Percentiles rank a stretch among this genome's conserved stretches.
These are phyloP conservation scores for Chelonia mydas DNA, from an alignment of 2,797 vertebrate species.

Conservation along the genomic window DNA sequence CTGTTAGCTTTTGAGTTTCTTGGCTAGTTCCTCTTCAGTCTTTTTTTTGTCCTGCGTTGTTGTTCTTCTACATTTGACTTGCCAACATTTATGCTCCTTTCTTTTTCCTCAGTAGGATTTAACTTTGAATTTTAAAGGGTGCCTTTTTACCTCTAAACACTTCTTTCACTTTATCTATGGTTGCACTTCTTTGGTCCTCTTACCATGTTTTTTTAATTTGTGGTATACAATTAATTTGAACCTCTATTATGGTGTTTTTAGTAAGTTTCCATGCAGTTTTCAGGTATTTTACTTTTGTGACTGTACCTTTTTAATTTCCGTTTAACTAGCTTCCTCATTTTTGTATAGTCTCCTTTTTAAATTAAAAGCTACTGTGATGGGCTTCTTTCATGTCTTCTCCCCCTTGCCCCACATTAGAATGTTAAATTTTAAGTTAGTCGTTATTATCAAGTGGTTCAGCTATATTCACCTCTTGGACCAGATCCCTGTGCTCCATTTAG, in stretches of 20 bases:
- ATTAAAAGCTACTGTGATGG: neutral
- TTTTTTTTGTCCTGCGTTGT: too few relatives aligned
- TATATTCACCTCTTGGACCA: neutral
- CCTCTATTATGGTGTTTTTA: neutral
- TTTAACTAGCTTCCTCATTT: neutral
- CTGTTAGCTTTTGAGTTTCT: too few relatives aligned
- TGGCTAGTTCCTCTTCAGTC: too few relatives aligned
- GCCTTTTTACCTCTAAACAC: too few relatives aligned
- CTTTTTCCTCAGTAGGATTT: too few relatives aligned
- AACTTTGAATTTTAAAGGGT: too few relatives aligned
- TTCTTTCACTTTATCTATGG: neutral
- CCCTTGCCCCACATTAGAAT: rapidly evolving
- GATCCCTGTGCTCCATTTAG: neutral
- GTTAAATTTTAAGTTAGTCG: neutral
- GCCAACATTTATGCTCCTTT: too few relatives aligned
- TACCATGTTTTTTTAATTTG: neutral
- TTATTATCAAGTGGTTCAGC: neutral
- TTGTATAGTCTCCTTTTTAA: neutral
- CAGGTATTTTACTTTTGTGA: neutral
- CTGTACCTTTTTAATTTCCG: neutral
- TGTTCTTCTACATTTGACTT: too few relatives aligned
- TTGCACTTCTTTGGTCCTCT: neutral
- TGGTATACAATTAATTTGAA: neutral
- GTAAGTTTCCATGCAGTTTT: neutral
- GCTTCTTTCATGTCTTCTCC: neutral